These are phyloP conservation scores for Neofelis nebulosa DNA, from an alignment of 2,113 vertebrate species.

Conservation along the genomic window DNA sequence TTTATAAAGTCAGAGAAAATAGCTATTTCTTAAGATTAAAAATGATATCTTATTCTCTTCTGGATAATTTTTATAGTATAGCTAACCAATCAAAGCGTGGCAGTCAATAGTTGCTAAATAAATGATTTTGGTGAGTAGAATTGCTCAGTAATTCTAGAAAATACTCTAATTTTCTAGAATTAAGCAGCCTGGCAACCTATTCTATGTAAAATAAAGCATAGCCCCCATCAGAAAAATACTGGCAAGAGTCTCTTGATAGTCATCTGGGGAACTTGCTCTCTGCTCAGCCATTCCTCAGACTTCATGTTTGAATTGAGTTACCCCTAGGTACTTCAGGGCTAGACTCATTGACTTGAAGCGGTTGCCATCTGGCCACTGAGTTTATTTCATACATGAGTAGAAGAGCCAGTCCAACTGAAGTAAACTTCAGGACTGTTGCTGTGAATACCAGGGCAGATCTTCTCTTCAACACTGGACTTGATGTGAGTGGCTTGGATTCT, in stretches of 20 bases:
- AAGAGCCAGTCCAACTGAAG: background rate
- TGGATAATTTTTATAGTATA: background rate
- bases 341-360: background rate
- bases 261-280: background rate
- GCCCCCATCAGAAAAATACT: background rate
- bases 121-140: background rate
- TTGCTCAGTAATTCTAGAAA: background rate
- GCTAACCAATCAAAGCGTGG: background rate
- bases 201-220: background rate
- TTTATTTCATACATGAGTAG: background rate
- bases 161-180: background rate
- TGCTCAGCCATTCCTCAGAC: background rate
- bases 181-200: background rate
- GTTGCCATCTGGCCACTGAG: background rate
- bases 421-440: background rate
- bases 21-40: background rate
- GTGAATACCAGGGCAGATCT: background rate
- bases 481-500: background rate
- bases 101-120: background rate
- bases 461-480: background rate
- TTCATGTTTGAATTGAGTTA: background rate
- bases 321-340: background rate
- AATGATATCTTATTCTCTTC: background rate
- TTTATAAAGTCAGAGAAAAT: slow-evolving; percentile 14
- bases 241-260: background rate